phyloP scores from a whole-genome alignment of 2,113 vertebrate species.

The Sceloporus tristichus region DNA sequence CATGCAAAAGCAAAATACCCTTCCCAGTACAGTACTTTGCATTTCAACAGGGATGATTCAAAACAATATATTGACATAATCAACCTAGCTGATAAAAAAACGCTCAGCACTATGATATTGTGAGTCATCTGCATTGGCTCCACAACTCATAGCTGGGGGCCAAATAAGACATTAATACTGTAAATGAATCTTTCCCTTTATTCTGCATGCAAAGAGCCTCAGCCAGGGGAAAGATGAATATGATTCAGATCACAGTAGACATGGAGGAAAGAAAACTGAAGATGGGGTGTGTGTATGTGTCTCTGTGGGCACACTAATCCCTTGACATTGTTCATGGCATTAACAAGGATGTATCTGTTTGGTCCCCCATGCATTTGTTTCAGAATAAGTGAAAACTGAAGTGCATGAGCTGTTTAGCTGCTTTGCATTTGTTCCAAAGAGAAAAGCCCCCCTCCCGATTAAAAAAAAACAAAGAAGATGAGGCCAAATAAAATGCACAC shows the following conservation, averaged over 20 bases:
- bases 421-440: background rate
- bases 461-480: background rate
- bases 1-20: too few species aligned
- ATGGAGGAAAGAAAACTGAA: background rate
- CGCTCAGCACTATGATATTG: too few species aligned
- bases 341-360: background rate
- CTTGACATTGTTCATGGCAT: background rate
- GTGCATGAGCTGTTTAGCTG: background rate
- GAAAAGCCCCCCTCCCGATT: background rate
- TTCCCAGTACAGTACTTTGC: too few species aligned
- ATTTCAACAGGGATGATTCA: too few species aligned
- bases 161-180: background rate
- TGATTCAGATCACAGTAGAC: background rate
- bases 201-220: background rate
- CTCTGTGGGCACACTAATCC: background rate
- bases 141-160: background rate
- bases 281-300: background rate
- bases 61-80: too few species aligned
- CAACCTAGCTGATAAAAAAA: too few species aligned
- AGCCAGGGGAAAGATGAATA: background rate
- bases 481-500: background rate
- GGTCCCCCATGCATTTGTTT: background rate
- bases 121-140: too few species aligned
- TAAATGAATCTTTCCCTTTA: background rate
- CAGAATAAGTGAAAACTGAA: background rate